phyloP scores from a whole-genome alignment of 2,797 vertebrate genomes.

The Xenopus petersii region DNA sequence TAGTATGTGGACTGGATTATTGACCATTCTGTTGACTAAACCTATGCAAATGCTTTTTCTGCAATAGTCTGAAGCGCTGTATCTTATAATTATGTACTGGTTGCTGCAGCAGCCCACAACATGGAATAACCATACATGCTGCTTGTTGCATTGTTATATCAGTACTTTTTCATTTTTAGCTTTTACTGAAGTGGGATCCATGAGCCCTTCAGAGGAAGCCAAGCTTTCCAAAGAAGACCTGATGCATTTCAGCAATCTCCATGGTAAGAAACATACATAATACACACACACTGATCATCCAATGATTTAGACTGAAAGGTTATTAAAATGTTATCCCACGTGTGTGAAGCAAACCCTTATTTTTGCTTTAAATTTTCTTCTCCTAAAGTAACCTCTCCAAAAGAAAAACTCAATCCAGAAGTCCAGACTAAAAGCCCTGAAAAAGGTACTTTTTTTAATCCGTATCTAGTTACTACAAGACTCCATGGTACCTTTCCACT shows the following conservation, averaged over 20 bases:
- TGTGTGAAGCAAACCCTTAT: too few species aligned
- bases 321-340: too few species aligned
- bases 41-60: too few species aligned
- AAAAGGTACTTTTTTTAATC: conserved; percentile 72
- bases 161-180: conserved; percentile 69
- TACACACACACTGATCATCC: too few species aligned
- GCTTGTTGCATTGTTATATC: neutral
- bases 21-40: too few species aligned
- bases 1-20: conserved; percentile 38
- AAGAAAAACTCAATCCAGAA: conserved; percentile 70
- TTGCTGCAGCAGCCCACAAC: too few species aligned
- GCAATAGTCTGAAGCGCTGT: too few species aligned
- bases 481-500: too few species aligned
- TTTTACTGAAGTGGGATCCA: conserved; percentile 77
- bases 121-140: neutral
- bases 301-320: too few species aligned
- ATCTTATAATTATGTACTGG: too few species aligned
- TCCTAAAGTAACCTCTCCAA: conserved; percentile 71
- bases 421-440: conserved; percentile 82
- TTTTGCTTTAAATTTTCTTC: neutral
- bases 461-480: neutral
- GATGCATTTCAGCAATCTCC: conserved; percentile 80
- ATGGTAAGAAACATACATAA: conserved; percentile 70
- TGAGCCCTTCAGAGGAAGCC: conserved; percentile 77
- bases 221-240: conserved; percentile 82